phyloP scores from a whole-genome alignment of 2,888 invertebrate genomes.

The Hypolimnas misippus region DNA sequence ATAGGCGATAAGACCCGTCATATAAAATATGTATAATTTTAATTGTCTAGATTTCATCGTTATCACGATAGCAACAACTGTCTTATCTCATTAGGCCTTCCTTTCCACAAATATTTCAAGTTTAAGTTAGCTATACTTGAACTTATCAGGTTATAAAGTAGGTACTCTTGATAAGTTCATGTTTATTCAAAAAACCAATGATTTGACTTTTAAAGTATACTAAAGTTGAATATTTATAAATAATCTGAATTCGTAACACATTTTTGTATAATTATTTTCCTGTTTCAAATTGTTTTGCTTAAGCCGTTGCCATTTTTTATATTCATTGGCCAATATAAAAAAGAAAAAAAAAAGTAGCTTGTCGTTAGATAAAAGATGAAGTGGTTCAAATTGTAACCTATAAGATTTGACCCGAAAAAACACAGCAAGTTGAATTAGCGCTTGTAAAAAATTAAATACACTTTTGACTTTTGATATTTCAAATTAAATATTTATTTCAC shows the following conservation, averaged over 20 bases:
- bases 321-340: too few relatives aligned
- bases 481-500: too few relatives aligned
- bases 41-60: too few relatives aligned
- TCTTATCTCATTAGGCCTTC: neutral
- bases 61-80: neutral
- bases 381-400: too few relatives aligned
- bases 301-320: neutral
- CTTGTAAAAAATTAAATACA: too few relatives aligned
- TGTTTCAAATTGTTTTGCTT: neutral
- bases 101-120: neutral
- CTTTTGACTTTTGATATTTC: too few relatives aligned
- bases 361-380: too few relatives aligned
- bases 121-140: neutral
- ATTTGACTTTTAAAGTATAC: neutral
- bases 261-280: constrained; percentile 5
- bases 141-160: constrained; percentile 1
- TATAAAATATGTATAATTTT: too few relatives aligned
- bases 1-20: too few relatives aligned
- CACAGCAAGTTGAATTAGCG: too few relatives aligned
- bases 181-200: neutral
- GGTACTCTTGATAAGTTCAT: neutral
- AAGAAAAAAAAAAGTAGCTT: too few relatives aligned
- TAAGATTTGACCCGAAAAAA: too few relatives aligned
- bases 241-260: neutral
- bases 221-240: neutral